These are phyloP conservation scores for Petrocephalus schoutedeni DNA, from an alignment of 2,797 vertebrate genomes.

Conservation along the genomic window DNA sequence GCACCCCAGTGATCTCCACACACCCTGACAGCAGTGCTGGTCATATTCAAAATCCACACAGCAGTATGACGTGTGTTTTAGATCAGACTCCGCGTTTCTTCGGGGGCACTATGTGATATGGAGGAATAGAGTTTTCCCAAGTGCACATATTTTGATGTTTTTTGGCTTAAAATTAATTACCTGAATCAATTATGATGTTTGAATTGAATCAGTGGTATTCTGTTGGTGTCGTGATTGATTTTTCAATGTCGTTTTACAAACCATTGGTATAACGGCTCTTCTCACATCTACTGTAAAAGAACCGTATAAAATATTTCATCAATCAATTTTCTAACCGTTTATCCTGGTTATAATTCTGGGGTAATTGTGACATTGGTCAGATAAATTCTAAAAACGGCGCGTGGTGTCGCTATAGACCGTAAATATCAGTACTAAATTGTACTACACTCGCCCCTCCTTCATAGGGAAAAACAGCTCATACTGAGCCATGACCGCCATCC, in stretches of 20 bases:
- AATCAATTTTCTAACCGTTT: background rate
- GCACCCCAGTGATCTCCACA: background rate
- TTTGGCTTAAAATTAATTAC: too few species aligned
- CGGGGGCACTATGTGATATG: too few species aligned
- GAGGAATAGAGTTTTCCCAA: too few species aligned
- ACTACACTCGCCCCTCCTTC: constrained; percentile 59
- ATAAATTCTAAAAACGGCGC: constrained; percentile 61
- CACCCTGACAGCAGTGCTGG: constrained; percentile 28
- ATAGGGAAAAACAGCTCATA: constrained; percentile 72
- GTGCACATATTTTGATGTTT: too few species aligned
- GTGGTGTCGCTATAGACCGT: constrained; percentile 15
- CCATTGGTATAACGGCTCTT: background rate
- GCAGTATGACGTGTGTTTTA: too few species aligned
- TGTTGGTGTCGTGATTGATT: background rate
- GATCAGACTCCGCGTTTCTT: background rate
- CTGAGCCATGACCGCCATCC: constrained; percentile 37
- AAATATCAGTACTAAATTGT: constrained; percentile 32
- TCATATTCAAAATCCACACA: constrained; percentile 26
- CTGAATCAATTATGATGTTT: too few species aligned
- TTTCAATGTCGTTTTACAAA: background rate
- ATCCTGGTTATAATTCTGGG: background rate
- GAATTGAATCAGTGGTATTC: too few species aligned
- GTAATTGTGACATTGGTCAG: constrained; percentile 61
- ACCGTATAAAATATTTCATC: background rate
- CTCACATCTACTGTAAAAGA: background rate